These are phyloP conservation scores for Eupleurogrammus muticus DNA, from an alignment of 2,797 vertebrate genomes.

Conservation along the genomic window DNA sequence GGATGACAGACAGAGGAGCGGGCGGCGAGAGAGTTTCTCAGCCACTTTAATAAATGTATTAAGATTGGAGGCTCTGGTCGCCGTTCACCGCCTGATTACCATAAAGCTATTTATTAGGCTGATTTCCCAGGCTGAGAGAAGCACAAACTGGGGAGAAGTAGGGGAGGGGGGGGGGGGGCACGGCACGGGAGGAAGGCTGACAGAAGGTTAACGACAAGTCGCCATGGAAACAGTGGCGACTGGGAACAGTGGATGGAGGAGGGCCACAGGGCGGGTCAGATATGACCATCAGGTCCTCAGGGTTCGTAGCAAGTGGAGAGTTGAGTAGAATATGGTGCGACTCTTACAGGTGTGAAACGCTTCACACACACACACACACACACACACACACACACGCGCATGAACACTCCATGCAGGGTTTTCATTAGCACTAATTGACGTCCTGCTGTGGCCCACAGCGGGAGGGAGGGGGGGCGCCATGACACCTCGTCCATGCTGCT, in stretches of 20 bases:
- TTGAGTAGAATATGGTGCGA: slow-evolving; percentile 28
- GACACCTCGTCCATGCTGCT: slow-evolving; percentile 16
- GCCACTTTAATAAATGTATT: slow-evolving; percentile 82
- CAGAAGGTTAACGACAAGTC: slow-evolving; percentile 72
- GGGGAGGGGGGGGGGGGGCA: slow-evolving; percentile 38
- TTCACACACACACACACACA: slow-evolving; percentile 32
- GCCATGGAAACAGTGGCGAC: slow-evolving; percentile 79
- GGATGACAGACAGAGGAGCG: slow-evolving; percentile 3
- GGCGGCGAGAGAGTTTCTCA: slow-evolving; percentile 58
- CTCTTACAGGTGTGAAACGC: slow-evolving; percentile 46
- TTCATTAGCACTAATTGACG: slow-evolving; percentile 73
- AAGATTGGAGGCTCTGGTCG: slow-evolving; percentile 84
- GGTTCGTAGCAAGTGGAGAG: slow-evolving; percentile 18
- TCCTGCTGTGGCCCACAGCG: slow-evolving; percentile 44
- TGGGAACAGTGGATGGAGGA: slow-evolving; percentile 44
- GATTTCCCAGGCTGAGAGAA: slow-evolving; percentile 82
- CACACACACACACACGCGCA: slow-evolving; percentile 25
- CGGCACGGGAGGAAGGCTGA: slow-evolving; percentile 34
- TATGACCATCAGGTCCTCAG: slow-evolving; percentile 11
- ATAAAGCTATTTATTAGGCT: slow-evolving; percentile 94
- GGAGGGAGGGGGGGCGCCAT: no score
- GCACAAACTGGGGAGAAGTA: slow-evolving; percentile 31
- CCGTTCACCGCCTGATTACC: slow-evolving; percentile 82
- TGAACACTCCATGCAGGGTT: slow-evolving; percentile 47
- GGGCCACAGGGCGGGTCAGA: slow-evolving; percentile 34